These are phyloP conservation scores for Leucophenga varia DNA, from an alignment of 1,140 invertebrate species.

Conservation along the genomic window DNA sequence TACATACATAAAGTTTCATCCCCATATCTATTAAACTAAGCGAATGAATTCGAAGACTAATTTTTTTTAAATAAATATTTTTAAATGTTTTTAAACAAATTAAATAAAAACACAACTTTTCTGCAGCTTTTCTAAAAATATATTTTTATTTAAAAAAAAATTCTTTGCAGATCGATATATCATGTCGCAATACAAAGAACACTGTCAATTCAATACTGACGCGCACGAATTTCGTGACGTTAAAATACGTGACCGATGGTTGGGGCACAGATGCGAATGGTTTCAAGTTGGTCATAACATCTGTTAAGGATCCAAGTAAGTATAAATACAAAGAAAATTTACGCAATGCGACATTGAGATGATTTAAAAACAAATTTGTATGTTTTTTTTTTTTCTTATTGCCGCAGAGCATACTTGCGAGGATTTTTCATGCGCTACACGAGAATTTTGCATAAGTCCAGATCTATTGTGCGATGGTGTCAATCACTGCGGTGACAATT, in stretches of 20 bases:
- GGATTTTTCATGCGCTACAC: constrained; percentile 81
- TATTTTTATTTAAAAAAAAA: too few relatives aligned
- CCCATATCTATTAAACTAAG: too few relatives aligned
- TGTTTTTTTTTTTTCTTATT: too few relatives aligned
- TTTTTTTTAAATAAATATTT: too few relatives aligned
- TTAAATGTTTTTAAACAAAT: too few relatives aligned
- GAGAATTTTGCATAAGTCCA: constrained; percentile 85
- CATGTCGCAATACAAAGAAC: constrained; percentile 85
- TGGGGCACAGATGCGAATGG: constrained; percentile 89
- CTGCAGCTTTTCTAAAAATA: too few relatives aligned
- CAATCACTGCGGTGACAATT: constrained; percentile 90
- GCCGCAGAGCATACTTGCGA: constrained; percentile 79
- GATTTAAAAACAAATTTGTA: too few relatives aligned
- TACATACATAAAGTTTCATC: too few relatives aligned
- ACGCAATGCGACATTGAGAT: too few relatives aligned
- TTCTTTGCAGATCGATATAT: constrained; percentile 75
- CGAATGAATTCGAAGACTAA: too few relatives aligned
- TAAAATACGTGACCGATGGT: constrained; percentile 89
- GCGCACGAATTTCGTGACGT: constrained; percentile 87
- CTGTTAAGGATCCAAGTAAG: constrained; percentile 90
- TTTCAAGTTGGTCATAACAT: constrained; percentile 90
- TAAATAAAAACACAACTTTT: too few relatives aligned
- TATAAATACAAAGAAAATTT: too few relatives aligned
- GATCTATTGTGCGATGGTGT: constrained; percentile 87
- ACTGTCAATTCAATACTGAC: constrained; percentile 85